Base-by-base conservation (phyloP, 2,797 vertebrate genomes). In the Anisognathus igniventris region DNA sequence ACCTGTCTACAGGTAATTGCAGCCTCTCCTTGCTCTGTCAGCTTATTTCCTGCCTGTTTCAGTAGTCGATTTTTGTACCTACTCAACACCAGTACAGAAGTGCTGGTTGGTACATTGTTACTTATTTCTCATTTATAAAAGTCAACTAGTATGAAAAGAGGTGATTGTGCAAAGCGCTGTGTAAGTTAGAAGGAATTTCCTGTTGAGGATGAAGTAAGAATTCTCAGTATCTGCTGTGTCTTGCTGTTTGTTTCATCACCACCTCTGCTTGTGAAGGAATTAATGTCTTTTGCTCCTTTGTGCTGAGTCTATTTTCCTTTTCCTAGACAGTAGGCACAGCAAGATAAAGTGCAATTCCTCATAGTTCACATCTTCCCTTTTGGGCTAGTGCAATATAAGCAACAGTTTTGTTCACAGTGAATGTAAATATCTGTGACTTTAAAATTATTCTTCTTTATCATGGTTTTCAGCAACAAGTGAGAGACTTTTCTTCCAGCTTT, bases 1-100 rank as follows among this genome's bases (percentile, higher is more conserved):
- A 99, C 92, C 92, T 99, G 66, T 98, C 99, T 56, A 98, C 98
- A 68, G 99, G 99, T 99, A 97, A 96, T 8, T 10, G 16, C n/a
- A 92, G 22, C 51, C 15, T 74, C 53, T 74, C 37, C 58, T 58
- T 68, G 45, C 30, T 76, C 48, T 65, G 25, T 19, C 61, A 76
- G 6, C 13, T 39, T 16, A 23, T 9, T 84, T 72, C 35, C 60
- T 20, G 0, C 42, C 48, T 37, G 5, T 58, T 81, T 57, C 76
- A 56, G 30, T n/a, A 56, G 24, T 54, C 72, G 40, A 57, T 66
- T 75, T 88, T 80, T 25, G 1, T 40, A 17, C 60, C 40, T 51
- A 9, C 39, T 70, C 27, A 40, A 30, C 13, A 31, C 22, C 20
- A 40, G 16, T 45, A 89, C 24, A 44, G 31, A 81, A 70, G 54